phyloP scores from a whole-genome alignment of 2,113 vertebrate species.

The Potamarius usumacintae region DNA sequence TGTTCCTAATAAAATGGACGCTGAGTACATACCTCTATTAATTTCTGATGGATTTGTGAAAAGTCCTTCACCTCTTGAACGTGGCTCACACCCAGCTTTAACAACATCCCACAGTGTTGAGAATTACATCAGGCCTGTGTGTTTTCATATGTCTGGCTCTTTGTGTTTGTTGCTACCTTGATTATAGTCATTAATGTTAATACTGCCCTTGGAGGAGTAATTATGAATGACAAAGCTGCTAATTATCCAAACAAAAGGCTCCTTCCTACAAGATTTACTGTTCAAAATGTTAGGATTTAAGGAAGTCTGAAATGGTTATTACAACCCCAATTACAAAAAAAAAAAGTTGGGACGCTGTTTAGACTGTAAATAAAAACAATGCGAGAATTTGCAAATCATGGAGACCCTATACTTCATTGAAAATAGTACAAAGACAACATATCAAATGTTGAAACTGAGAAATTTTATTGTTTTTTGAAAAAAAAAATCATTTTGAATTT shows the following conservation, averaged over 20 bases:
- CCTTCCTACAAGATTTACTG: not conserved
- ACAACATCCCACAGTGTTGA: slow-evolving; percentile 36
- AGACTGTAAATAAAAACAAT: no score
- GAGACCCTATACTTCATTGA: no score
- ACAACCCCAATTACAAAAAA: not conserved
- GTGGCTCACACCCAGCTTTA: slow-evolving; percentile 16
- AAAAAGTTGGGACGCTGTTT: not conserved
- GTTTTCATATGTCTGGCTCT: not conserved
- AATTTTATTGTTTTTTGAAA: no score
- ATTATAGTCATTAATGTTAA: slow-evolving; percentile 32
- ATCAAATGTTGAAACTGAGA: no score
- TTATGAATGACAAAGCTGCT: not conserved
- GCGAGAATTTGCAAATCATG: no score
- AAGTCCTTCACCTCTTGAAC: slow-evolving; percentile 6
- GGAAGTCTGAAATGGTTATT: not conserved
- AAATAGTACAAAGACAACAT: no score
- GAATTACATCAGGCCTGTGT: slow-evolving; percentile 39
- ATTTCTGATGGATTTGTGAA: slow-evolving; percentile 2
- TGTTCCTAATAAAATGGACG: not conserved
- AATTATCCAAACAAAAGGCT: slow-evolving; percentile 29
- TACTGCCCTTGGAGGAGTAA: not conserved
- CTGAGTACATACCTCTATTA: not conserved
- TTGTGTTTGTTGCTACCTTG: not conserved
- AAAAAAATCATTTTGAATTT: no score
- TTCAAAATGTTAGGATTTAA: not conserved